These are phyloP conservation scores for Rhodophaea formosa DNA, from an alignment of 2,888 invertebrate species.

Conservation along the genomic window DNA sequence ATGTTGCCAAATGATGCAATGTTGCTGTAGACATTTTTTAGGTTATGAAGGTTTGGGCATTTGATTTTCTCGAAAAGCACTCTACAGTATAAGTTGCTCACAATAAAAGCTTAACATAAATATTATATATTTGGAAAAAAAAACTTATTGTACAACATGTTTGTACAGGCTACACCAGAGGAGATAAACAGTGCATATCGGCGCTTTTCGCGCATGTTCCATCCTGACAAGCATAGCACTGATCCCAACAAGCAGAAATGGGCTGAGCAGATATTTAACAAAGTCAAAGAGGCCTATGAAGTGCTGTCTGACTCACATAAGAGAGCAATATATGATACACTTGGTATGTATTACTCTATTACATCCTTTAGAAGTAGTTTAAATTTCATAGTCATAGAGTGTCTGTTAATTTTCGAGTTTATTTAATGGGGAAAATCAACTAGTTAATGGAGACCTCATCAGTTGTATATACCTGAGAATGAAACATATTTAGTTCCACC, in stretches of 20 bases:
- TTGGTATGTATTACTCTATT: constrained; percentile 58
- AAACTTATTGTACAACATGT: too few species aligned
- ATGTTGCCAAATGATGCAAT: neutral
- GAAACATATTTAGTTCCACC: too few species aligned
- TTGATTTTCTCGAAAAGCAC: too few species aligned
- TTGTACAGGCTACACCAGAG: constrained; percentile 90
- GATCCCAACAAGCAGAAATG: constrained; percentile 91
- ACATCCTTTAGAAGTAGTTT: neutral
- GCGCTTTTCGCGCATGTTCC: constrained; percentile 94
- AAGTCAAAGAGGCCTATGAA: constrained; percentile 96
- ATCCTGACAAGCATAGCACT: constrained; percentile 96
- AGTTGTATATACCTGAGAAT: too few species aligned
- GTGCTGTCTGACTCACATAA: constrained; percentile 96
- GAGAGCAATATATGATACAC: constrained; percentile 95
- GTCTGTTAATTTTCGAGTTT: too few species aligned
- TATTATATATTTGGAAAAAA: too few species aligned
- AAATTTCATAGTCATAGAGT: too few species aligned
- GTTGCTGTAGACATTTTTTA: constrained; percentile 3
- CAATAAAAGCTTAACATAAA: too few species aligned
- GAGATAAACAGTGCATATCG: constrained; percentile 97
- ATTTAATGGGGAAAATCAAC: too few species aligned
- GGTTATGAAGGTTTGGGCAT: constrained; percentile 15
- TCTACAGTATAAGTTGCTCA: too few species aligned
- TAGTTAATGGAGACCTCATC: too few species aligned
- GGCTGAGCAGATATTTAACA: constrained; percentile 95